Conservation (phyloP, 2,113 vertebrate species). For the Stictonetta naevosa region DNA sequence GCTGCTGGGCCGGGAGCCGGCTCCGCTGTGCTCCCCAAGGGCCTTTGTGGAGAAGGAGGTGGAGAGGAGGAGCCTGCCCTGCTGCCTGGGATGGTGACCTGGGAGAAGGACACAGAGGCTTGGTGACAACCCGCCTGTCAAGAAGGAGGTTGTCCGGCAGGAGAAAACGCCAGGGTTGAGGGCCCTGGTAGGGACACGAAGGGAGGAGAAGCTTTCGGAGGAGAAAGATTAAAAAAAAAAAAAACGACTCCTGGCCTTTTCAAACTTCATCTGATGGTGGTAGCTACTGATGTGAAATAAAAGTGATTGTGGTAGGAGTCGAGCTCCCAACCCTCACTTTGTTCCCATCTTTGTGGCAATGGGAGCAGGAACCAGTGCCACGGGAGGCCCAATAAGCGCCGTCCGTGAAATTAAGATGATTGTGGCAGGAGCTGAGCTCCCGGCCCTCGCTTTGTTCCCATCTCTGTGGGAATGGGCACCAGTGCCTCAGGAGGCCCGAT, state of each 20-base stretch:
- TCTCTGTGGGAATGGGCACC: not conserved
- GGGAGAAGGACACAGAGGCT: not conserved
- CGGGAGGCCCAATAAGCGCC: not conserved
- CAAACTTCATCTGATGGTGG: not conserved
- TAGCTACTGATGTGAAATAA: not conserved
- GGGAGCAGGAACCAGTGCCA: not conserved
- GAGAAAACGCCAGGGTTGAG: not conserved
- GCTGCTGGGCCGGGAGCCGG: not conserved
- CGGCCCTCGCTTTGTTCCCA: no score
- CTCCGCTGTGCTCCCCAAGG: not conserved
- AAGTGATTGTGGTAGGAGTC: not conserved
- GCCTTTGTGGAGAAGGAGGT: constrained; percentile 11
- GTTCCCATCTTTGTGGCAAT: not conserved
- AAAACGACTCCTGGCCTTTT: not conserved
- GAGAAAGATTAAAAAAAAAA: not conserved
- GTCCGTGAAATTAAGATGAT: not conserved
- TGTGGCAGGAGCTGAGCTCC: not conserved
- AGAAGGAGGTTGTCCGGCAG: not conserved
- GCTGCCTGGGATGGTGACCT: not conserved
- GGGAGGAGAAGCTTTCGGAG: not conserved
- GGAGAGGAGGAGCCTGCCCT: constrained; percentile 26
- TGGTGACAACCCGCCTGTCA: constrained; percentile 23
- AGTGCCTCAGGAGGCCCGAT: not conserved
- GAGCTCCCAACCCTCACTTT: no score
- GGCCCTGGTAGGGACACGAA: not conserved